phyloP scores from a whole-genome alignment of 2,113 vertebrate genomes.

The Sceloporus undulatus region DNA sequence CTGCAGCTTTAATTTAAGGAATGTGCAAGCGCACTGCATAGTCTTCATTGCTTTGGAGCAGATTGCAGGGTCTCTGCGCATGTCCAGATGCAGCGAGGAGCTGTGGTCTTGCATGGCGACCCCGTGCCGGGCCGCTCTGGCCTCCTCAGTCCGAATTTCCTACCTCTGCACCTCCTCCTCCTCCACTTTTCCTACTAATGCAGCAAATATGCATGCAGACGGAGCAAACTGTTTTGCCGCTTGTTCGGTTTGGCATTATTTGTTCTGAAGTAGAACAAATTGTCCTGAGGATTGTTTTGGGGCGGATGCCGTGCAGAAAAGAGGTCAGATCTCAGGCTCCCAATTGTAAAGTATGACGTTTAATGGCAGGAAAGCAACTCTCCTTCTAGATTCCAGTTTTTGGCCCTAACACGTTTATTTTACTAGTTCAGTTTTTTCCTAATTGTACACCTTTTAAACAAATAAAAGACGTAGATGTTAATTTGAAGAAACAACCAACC shows the following conservation, averaged over 20 bases:
- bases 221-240: neutral
- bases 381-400: neutral
- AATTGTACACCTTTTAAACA: slow-evolving; percentile 22
- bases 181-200: neutral
- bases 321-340: neutral
- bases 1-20: neutral
- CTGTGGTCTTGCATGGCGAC: neutral
- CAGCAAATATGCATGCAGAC: neutral
- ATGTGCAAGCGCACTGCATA: neutral
- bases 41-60: neutral
- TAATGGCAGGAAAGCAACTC: neutral
- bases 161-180: neutral
- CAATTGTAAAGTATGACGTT: neutral
- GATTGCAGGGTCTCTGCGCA: no score
- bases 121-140: neutral
- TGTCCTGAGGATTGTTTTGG: neutral
- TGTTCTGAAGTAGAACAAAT: neutral
- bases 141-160: neutral
- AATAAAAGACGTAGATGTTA: slow-evolving; percentile 37
- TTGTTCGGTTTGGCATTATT: neutral
- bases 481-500: neutral
- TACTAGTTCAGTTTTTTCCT: neutral
- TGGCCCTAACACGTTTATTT: neutral
- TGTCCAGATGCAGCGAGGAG: neutral
- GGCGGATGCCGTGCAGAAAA: neutral